Evolutionary conservation across 2,113 vertebrate genomes (phyloP), one percentile per base, ranked within the genome.

Genomic region (Passer domesticus): DNA sequence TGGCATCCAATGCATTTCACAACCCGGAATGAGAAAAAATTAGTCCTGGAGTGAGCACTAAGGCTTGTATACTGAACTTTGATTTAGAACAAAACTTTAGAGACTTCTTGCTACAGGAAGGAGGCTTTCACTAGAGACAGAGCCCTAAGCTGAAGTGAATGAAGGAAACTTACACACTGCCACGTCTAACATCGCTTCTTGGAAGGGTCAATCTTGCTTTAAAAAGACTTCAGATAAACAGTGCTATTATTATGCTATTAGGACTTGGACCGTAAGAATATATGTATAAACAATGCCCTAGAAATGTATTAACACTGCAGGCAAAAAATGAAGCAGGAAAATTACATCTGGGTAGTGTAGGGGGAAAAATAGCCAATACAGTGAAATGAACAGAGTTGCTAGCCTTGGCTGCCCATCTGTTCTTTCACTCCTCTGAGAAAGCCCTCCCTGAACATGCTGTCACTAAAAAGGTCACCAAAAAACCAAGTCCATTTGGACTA

Each of bases 351-450:
- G 19, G 44, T 28, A 49, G 21, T 4, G 10, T 4, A 19, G 56
- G 15, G 11, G 9, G 21, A 43, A 59, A 78, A 66, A 70, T n/a
- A 56, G 59, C 49, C 66, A 31, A 28, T 68, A 24, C 33, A 59
- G 30, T 75, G 72, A 84, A 78, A 41, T 24, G 39, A 87, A 46
- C n/a, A 55, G 83, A 83, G 25, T 82, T 81, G 15, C 50, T 49
- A 72, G 60, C 33, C 52, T 83, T 89, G 55, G 55, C 64, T 89
- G 41, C 39, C 84, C 81, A 89, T 96, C 84, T 96, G 64, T 92
- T 95, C 56, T 82, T 82, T 59, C 22, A 47, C 5, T 94, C 74
- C 69, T 89, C 77, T 84, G 92, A 94, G 79, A 53, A 92, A 94
- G 76, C 24, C 5, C 22, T 83, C 41, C 55, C 37, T 79, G 72